A percentile compares a stretch with the other conserved stretches of the same genome.
Evolutionary conservation across 2,797 vertebrate species (phyloP).

Genomic region (Luscinia luscinia): DNA sequence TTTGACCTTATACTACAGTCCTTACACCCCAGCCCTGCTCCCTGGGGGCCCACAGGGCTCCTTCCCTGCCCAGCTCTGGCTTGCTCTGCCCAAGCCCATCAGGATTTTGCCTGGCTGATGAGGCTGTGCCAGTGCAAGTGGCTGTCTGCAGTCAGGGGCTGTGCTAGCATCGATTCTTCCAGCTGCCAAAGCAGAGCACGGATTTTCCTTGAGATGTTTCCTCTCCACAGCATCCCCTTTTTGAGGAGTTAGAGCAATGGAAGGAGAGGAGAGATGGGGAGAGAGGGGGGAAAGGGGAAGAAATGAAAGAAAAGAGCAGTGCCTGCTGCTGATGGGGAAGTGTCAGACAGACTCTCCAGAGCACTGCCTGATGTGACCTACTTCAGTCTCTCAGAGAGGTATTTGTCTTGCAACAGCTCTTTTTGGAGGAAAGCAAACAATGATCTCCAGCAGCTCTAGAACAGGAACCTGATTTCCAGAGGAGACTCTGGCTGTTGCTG

Average conservation of each 20-base stretch:
- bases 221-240: background rate
- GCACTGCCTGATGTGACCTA: conserved; percentile 45
- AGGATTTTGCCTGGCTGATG: background rate
- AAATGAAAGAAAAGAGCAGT: background rate
- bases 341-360: conserved; percentile 26
- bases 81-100: background rate
- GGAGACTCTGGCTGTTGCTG: background rate
- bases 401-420: conserved; percentile 66
- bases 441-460: conserved; percentile 56
- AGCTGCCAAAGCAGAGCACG: conserved; percentile 30
- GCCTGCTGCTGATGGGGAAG: background rate
- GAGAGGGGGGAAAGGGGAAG: background rate
- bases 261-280: background rate
- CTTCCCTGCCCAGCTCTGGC: background rate
- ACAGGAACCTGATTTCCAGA: background rate
- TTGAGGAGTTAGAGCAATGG: background rate
- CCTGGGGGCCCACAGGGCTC: background rate
- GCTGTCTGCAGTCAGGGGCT: background rate
- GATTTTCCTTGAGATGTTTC: conserved; percentile 15
- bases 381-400: conserved; percentile 47
- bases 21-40: background rate
- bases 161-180: conserved; percentile 1
- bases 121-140: background rate
- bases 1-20: background rate
- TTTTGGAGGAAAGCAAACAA: conserved; percentile 62